Evolutionary conservation across 2,888 invertebrate genomes (phyloP).

Genomic region (Omphaloscelis lunosa): DNA sequence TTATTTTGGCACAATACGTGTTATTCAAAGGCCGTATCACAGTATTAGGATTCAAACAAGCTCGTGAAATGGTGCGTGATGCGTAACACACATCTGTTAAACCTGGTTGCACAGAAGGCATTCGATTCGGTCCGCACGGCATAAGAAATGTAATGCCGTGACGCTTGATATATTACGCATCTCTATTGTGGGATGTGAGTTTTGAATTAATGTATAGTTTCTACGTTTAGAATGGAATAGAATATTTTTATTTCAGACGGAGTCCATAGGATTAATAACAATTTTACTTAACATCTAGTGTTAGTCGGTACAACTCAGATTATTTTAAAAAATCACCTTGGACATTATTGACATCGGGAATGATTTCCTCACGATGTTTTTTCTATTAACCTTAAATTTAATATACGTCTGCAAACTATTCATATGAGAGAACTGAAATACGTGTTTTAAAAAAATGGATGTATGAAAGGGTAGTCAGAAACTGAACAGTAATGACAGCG

Average conservation of each 20-base stretch:
- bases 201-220: not conserved
- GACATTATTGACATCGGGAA: not conserved
- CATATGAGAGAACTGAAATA: not conserved
- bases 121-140: conserved; percentile 20
- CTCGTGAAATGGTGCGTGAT: conserved; percentile 5
- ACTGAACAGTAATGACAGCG: too few relatives aligned
- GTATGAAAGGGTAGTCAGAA: not conserved
- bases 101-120: conserved; percentile 12
- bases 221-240: too few relatives aligned
- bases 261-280: too few relatives aligned
- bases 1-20: not conserved
- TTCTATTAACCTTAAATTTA: too few relatives aligned
- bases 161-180: conserved; percentile 1
- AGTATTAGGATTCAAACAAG: conserved; percentile 36
- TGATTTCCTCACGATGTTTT: not conserved
- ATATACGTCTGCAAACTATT: too few relatives aligned
- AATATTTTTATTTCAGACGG: too few relatives aligned
- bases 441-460: not conserved
- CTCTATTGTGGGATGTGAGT: not conserved
- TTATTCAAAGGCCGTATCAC: not conserved
- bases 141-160: conserved; percentile 35
- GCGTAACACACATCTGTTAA: conserved; percentile 22
- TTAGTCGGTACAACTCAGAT: too few relatives aligned
- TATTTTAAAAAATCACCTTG: too few relatives aligned
- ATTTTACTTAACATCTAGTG: too few relatives aligned